These are phyloP conservation scores for Drosophila watanabei DNA, from an alignment of 1,140 invertebrate species.

Conservation along the genomic window DNA sequence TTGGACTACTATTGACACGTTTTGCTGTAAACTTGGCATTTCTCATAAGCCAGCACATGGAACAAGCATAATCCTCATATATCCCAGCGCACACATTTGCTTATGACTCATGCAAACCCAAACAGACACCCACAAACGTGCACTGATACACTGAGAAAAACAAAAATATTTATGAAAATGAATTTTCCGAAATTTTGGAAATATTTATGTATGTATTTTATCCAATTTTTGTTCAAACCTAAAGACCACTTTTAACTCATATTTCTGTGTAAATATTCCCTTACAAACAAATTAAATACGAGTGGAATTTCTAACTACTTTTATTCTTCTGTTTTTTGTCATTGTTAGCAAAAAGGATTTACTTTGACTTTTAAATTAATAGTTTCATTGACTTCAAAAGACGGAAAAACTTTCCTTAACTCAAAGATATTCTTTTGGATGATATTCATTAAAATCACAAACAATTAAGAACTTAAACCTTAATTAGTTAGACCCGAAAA, in stretches of 20 bases:
- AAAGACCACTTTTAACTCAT: too few relatives aligned
- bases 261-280: background rate
- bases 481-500: background rate
- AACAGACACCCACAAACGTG: constrained; percentile 29
- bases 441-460: background rate
- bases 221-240: too few relatives aligned
- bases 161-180: background rate
- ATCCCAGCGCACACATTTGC: constrained; percentile 77
- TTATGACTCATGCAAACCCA: constrained; percentile 61
- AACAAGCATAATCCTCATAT: constrained; percentile 74
- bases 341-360: background rate
- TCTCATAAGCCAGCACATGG: constrained; percentile 74
- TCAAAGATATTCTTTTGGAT: background rate
- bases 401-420: background rate
- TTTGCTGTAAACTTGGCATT: constrained; percentile 75
- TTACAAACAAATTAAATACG: background rate
- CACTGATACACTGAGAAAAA: background rate
- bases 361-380: background rate
- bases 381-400: background rate
- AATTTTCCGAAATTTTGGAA: too few relatives aligned
- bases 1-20: constrained; percentile 74
- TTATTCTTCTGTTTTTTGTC: too few relatives aligned
- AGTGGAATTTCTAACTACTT: background rate
- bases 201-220: too few relatives aligned
- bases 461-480: background rate